Evolutionary conservation across 2,113 vertebrate genomes (phyloP).

Genomic region (Centropus bengalensis): DNA sequence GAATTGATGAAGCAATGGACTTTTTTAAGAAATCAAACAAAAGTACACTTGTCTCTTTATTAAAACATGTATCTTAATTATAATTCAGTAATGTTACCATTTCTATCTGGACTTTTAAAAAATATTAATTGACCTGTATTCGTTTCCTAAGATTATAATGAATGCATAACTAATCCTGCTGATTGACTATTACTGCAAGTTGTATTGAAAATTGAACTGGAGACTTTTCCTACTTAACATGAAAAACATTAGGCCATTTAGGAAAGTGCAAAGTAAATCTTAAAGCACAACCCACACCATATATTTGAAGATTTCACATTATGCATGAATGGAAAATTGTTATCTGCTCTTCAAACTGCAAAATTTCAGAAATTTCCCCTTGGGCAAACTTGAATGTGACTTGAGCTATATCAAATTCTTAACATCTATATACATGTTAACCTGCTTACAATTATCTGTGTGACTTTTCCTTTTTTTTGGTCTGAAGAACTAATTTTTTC

Average conservation of each 20-base stretch:
- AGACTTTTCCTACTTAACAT: neutral
- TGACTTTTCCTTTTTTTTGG: neutral
- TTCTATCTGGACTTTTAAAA: neutral
- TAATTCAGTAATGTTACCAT: neutral
- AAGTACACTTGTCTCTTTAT: neutral
- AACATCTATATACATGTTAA: neutral
- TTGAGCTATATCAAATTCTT: neutral
- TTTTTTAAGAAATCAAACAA: neutral
- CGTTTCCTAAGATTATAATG: neutral
- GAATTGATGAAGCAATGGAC: neutral
- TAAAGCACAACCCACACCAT: neutral
- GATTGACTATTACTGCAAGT: neutral
- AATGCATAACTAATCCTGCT: slow-evolving; percentile 24
- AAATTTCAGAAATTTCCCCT: neutral
- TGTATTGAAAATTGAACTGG: neutral
- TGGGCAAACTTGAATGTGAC: neutral
- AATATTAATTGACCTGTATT: slow-evolving; percentile 34
- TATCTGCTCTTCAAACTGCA: neutral
- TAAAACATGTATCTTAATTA: slow-evolving; percentile 20
- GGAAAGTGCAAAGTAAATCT: neutral
- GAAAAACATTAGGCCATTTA: neutral
- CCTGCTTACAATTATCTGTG: neutral
- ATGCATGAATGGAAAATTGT: neutral
- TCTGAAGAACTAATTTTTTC: neutral
- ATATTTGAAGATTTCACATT: neutral